phyloP scores from a whole-genome alignment of 2,113 vertebrate species.

The Callithrix jacchus region DNA sequence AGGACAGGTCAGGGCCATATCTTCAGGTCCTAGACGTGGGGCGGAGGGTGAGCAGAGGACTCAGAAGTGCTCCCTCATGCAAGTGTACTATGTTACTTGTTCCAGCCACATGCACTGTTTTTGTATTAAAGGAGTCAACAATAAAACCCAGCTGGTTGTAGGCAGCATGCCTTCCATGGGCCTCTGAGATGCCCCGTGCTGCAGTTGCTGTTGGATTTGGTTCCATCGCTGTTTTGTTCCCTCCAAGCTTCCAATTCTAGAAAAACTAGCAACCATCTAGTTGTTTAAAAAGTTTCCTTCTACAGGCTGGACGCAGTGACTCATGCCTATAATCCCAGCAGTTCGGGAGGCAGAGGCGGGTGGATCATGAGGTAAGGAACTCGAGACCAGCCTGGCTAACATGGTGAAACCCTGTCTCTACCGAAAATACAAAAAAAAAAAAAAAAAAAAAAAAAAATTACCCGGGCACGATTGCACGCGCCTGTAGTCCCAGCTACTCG shows the following conservation, averaged over 20 bases:
- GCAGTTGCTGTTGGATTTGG: fast-evolving
- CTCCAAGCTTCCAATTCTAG: not conserved
- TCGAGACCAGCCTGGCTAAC: too few relatives aligned
- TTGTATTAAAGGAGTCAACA: not conserved
- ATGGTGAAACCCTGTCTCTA: too few relatives aligned
- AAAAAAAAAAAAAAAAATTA: too few relatives aligned
- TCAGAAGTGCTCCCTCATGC: not conserved
- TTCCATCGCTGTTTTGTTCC: not conserved
- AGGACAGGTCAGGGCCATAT: not conserved
- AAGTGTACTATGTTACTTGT: not conserved
- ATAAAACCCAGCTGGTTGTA: not conserved
- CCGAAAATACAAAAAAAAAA: too few relatives aligned
- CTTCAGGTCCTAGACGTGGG: too few relatives aligned
- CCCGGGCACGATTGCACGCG: too few relatives aligned
- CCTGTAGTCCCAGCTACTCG: too few relatives aligned
- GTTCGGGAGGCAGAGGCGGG: too few relatives aligned
- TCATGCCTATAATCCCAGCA: too few relatives aligned
- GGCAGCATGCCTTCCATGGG: fast-evolving
- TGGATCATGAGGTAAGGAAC: too few relatives aligned
- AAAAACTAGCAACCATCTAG: not conserved
- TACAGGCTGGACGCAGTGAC: not conserved
- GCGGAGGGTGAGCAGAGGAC: not conserved
- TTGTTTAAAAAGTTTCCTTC: not conserved
- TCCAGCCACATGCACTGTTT: too few relatives aligned
- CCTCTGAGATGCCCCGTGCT: not conserved